A percentile compares a stretch with the other conserved stretches of the same genome.
Evolutionary conservation across 2,113 vertebrate species (phyloP).

Genomic region (Lepus americanus): DNA sequence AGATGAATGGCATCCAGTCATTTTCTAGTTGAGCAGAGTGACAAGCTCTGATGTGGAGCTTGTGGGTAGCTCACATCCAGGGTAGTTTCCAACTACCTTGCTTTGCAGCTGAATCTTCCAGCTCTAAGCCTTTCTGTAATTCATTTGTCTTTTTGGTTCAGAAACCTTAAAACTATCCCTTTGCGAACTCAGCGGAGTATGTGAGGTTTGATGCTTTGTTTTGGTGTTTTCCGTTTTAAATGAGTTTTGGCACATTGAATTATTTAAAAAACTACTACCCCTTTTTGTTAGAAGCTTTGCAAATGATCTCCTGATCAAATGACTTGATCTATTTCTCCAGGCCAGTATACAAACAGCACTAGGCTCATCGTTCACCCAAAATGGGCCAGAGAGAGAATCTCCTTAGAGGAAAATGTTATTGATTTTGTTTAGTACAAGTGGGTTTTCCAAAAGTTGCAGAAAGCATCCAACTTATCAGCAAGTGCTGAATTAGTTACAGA

Average conservation of each 20-base stretch:
- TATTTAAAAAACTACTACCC: conserved; percentile 43
- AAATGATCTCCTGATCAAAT: conserved; percentile 18
- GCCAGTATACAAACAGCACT: not conserved
- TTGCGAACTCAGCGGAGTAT: not conserved
- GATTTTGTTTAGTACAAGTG: not conserved
- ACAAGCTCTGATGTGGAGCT: not conserved
- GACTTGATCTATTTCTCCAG: not conserved
- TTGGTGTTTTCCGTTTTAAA: not conserved
- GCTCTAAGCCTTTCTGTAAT: conserved; percentile 25
- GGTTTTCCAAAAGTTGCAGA: conserved; percentile 17
- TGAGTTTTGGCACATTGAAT: conserved; percentile 32
- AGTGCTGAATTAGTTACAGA: conserved; percentile 40
- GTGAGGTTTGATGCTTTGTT: not conserved
- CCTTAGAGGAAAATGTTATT: conserved; percentile 47
- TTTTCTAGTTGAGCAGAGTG: conserved; percentile 47
- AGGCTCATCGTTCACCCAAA: not conserved
- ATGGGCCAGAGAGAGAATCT: not conserved
- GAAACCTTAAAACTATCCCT: conserved; percentile 32
- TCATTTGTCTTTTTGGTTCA: conserved; percentile 43
- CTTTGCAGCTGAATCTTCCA: not conserved
- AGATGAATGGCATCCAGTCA: not conserved
- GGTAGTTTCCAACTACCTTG: not conserved
- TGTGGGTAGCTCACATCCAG: not conserved
- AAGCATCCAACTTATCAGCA: conserved; percentile 28
- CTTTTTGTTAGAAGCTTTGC: conserved; percentile 50